These are phyloP conservation scores for Drosophila bocki DNA, from an alignment of 1,140 invertebrate genomes.

Conservation along the genomic window DNA sequence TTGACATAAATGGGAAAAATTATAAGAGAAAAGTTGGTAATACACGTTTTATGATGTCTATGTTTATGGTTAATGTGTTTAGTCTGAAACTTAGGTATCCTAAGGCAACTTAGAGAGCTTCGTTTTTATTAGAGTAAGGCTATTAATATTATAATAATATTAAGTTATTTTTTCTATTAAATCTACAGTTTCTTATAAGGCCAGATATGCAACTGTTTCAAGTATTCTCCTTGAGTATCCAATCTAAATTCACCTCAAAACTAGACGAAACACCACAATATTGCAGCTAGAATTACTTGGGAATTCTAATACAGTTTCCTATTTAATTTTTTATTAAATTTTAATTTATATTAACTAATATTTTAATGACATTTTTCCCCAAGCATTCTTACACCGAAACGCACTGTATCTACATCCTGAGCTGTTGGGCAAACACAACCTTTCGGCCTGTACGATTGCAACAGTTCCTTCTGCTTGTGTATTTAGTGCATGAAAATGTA, in stretches of 20 bases:
- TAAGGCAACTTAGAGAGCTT: background rate
- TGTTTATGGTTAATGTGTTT: background rate
- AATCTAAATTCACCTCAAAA: background rate
- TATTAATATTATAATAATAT: background rate
- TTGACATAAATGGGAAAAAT: background rate
- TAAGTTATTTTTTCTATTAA: background rate
- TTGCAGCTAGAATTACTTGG: background rate
- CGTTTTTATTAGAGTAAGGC: background rate
- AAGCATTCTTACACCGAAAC: constrained; percentile 4
- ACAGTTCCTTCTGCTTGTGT: constrained; percentile 18
- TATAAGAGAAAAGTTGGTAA: background rate
- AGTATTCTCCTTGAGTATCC: background rate
- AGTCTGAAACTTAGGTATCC: background rate
- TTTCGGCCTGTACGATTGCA: constrained; percentile 21
- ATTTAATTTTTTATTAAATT: no score
- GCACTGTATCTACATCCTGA: constrained; percentile 10
- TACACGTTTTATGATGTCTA: background rate
- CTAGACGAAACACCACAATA: background rate
- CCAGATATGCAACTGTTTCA: no score
- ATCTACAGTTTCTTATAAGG: no score
- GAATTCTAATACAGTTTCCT: no score
- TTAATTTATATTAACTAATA: background rate
- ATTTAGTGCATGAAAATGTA: constrained; percentile 61
- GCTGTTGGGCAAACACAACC: constrained; percentile 6
- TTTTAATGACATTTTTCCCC: background rate